Conservation (phyloP, 2,797 vertebrate genomes). For the Champsocephalus esox region DNA sequence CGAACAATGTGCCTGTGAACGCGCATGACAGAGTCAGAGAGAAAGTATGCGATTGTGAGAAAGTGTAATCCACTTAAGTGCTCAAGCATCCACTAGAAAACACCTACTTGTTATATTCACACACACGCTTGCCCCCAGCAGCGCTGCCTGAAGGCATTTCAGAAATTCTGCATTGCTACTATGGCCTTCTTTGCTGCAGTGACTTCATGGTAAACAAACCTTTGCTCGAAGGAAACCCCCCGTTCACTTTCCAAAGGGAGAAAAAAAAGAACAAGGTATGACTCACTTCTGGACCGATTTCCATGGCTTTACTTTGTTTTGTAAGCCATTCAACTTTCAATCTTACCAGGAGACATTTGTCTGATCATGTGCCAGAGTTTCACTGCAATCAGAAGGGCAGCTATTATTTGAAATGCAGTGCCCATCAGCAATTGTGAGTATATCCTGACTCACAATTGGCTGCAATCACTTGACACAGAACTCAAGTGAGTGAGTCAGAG, state of each 20-base stretch:
- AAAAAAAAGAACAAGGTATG: constrained; percentile 41
- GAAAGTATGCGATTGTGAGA: constrained; percentile 65
- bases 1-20: constrained; percentile 59
- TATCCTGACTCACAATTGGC: constrained; percentile 60
- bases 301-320: constrained; percentile 67
- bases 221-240: constrained; percentile 65
- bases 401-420: constrained; percentile 55
- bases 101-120: constrained; percentile 81
- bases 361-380: constrained; percentile 68
- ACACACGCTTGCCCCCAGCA: constrained; percentile 75
- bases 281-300: constrained; percentile 51
- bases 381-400: constrained; percentile 59
- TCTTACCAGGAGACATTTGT: constrained; percentile 55
- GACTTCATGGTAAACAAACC: constrained; percentile 79
- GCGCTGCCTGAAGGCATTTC: constrained; percentile 84
- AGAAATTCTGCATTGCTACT: constrained; percentile 80
- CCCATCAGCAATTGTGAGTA: constrained; percentile 42
- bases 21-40: constrained; percentile 38
- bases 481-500: constrained; percentile 46
- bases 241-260: constrained; percentile 53
- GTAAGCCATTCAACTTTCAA: constrained; percentile 60
- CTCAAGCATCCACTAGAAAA: constrained; percentile 64
- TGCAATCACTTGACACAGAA: constrained; percentile 49
- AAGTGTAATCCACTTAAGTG: constrained; percentile 63
- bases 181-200: constrained; percentile 66